Evolutionary conservation across 2,797 vertebrate species (phyloP).

Genomic region (Taenioides sp.): DNA sequence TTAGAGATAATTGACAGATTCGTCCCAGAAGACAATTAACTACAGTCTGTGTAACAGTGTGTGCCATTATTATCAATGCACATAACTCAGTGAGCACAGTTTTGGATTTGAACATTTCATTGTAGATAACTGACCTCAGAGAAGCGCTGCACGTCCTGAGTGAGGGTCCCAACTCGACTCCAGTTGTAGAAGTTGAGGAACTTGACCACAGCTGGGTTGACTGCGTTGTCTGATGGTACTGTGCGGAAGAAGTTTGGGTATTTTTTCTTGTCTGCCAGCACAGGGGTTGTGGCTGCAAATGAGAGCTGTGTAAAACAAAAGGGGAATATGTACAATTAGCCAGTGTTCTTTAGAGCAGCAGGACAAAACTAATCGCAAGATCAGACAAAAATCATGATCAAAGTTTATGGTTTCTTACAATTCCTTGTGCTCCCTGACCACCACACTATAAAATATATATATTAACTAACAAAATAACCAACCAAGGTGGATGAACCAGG

Average conservation of each 20-base stretch:
- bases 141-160: conserved; percentile 97
- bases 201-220: conserved; percentile 97
- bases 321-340: conserved; percentile 13
- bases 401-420: not conserved
- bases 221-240: conserved; percentile 96
- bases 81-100: not conserved
- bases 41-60: not conserved
- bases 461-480: no score
- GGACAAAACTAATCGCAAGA: not conserved
- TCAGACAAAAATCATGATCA: not conserved
- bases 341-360: not conserved
- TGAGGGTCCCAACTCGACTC: conserved; percentile 96
- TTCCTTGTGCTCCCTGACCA: no score
- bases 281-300: conserved; percentile 96
- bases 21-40: not conserved
- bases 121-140: conserved; percentile 88
- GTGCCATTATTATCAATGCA: not conserved
- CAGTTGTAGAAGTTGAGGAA: conserved; percentile 93
- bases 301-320: conserved; percentile 83
- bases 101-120: not conserved
- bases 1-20: not conserved
- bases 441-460: no score
- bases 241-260: conserved; percentile 99
- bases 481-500: not conserved
- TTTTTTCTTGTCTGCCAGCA: conserved; percentile 97